Percentiles rank a stretch among this genome's conserved stretches.
Conservation (phyloP, 2,888 invertebrate genomes). For the Anodontia alba region DNA sequence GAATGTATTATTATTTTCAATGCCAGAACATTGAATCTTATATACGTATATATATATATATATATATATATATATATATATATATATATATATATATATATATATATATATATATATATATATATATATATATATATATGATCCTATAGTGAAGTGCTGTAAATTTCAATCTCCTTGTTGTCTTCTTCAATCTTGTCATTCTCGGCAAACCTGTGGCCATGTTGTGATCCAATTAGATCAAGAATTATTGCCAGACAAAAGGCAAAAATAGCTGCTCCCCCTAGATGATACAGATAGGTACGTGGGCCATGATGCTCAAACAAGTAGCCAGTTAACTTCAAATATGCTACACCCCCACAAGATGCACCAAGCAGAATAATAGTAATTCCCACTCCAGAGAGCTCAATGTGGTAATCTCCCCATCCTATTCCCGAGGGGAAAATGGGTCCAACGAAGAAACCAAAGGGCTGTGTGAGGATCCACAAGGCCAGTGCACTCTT, state of each 20-base stretch:
- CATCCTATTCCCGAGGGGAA: slow-evolving; percentile 72
- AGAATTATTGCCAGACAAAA: slow-evolving; percentile 48
- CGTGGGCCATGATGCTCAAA: slow-evolving; percentile 65
- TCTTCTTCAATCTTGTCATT: not conserved
- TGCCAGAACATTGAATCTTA: too few relatives aligned
- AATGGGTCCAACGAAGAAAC: slow-evolving; percentile 65
- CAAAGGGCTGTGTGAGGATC: slow-evolving; percentile 65
- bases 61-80: too few relatives aligned
- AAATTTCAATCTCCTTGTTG: not conserved
- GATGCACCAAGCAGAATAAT: slow-evolving; percentile 66
- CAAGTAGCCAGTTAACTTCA: slow-evolving; percentile 68
- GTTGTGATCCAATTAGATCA: slow-evolving; percentile 53
- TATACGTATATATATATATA: too few relatives aligned
- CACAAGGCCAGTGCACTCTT: slow-evolving; percentile 61
- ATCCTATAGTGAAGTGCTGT: too few relatives aligned
- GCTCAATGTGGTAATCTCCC: slow-evolving; percentile 69
- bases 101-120: too few relatives aligned
- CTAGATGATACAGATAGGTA: slow-evolving; percentile 66
- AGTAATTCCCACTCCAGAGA: slow-evolving; percentile 70
- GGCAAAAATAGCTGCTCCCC: slow-evolving; percentile 52
- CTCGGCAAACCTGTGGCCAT: slow-evolving; percentile 55
- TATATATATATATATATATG: too few relatives aligned
- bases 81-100: too few relatives aligned
- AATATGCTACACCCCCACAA: slow-evolving; percentile 67
- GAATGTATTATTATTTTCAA: too few relatives aligned